Percentiles rank a stretch among this genome's conserved stretches.
Evolutionary conservation across 1,140 invertebrate species (phyloP).

Genomic region (Drosophila auraria): DNA sequence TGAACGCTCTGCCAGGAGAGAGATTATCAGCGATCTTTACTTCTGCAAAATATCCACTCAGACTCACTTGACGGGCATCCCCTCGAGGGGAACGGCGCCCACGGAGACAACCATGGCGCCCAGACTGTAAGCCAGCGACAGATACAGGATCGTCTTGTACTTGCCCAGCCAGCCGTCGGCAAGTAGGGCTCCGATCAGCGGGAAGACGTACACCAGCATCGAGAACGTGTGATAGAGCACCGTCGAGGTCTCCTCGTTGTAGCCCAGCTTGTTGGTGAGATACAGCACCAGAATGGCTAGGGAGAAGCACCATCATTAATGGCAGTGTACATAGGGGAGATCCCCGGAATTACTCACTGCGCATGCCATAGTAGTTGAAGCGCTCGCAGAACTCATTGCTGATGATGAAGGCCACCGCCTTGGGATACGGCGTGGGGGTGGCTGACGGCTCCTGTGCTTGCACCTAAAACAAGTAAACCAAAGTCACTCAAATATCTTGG

Average conservation of each 20-base stretch:
- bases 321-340: no score
- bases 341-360: constrained; percentile 89
- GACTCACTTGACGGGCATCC: constrained; percentile 88
- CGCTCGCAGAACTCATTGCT: constrained; percentile 98
- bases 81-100: constrained; percentile 87
- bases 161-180: constrained; percentile 93
- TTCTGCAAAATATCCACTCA: background rate
- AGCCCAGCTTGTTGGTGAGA: constrained; percentile 89
- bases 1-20: constrained; percentile 87
- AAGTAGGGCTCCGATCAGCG: constrained; percentile 93
- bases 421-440: constrained; percentile 88
- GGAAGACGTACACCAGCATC: constrained; percentile 93
- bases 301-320: constrained; percentile 42
- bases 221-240: constrained; percentile 92
- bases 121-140: constrained; percentile 94
- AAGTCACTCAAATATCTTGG: background rate
- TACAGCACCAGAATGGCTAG: constrained; percentile 93
- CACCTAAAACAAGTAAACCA: constrained; percentile 8
- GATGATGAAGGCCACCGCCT: constrained; percentile 95
- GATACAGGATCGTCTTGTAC: constrained; percentile 94
- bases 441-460: constrained; percentile 2
- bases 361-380: constrained; percentile 98
- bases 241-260: constrained; percentile 89
- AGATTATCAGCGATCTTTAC: no score
- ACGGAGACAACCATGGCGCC: constrained; percentile 93